A percentile compares a stretch with the other conserved stretches of the same genome.
Conservation (phyloP, 2,113 vertebrate genomes). For the Ginglymostoma cirratum region DNA sequence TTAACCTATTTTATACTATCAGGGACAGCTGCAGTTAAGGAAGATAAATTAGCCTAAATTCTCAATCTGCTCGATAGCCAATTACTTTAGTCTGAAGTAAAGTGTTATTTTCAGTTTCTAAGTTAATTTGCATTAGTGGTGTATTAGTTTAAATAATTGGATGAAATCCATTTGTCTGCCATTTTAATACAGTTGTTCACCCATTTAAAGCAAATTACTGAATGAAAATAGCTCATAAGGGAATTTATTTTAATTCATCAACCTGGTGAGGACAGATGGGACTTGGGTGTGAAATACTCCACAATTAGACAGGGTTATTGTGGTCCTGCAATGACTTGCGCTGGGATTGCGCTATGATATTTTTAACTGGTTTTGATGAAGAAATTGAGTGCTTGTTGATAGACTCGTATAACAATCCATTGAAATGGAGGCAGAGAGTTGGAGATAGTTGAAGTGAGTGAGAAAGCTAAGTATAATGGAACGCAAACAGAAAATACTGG, state of each 20-base stretch:
- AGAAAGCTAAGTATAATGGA: neutral
- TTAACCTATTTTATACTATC: neutral
- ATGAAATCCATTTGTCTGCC: neutral
- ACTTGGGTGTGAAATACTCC: neutral
- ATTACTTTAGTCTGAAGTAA: neutral
- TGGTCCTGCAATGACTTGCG: neutral
- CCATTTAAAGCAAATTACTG: neutral
- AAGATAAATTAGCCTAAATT: neutral
- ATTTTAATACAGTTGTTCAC: slow-evolving; percentile 12
- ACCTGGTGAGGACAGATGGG: neutral
- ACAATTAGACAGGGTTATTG: neutral
- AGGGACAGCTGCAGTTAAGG: neutral
- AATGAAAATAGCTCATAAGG: neutral
- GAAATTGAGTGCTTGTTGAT: neutral
- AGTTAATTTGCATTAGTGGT: neutral
- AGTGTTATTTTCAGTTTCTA: neutral
- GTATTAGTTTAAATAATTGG: neutral
- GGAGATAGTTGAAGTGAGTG: neutral
- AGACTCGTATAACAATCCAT: neutral
- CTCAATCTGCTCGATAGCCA: neutral
- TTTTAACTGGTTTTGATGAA: neutral
- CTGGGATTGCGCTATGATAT: neutral
- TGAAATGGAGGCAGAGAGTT: neutral
- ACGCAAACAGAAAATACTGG: neutral
- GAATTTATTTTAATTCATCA: neutral